Evolutionary conservation across 2,888 invertebrate species (phyloP).

Genomic region (Silvanus unidentatus): DNA sequence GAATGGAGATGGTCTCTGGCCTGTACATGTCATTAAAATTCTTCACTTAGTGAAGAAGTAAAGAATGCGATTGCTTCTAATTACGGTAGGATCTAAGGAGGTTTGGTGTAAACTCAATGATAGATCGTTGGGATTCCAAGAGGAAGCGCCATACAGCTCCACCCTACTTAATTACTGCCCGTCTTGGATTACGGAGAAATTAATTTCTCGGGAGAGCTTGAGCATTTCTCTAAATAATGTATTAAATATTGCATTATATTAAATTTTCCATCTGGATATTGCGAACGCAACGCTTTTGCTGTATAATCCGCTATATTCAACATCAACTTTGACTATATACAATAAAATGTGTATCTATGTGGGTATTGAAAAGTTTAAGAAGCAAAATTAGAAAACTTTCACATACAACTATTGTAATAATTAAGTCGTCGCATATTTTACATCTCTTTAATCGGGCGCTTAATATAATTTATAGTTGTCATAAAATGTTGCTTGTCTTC

Average conservation of each 20-base stretch:
- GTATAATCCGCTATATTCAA: constrained; percentile 24
- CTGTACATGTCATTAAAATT: constrained; percentile 24
- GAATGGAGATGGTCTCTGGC: too few relatives aligned
- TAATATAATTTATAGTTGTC: too few relatives aligned
- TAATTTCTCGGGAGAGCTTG: constrained; percentile 42
- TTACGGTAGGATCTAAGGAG: constrained; percentile 27
- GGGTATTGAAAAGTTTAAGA: too few relatives aligned
- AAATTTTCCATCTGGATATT: constrained; percentile 40
- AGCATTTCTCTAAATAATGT: constrained; percentile 44
- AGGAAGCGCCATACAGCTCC: constrained; percentile 20
- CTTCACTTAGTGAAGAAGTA: constrained; percentile 28
- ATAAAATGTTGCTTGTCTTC: too few relatives aligned
- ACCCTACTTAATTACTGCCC: constrained; percentile 46
- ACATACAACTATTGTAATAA: too few relatives aligned
- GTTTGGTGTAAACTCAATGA: constrained; percentile 42
- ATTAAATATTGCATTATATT: constrained; percentile 48
- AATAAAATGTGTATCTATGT: too few relatives aligned
- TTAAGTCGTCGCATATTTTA: too few relatives aligned
- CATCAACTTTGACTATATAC: too few relatives aligned
- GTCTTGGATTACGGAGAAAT: constrained; percentile 47
- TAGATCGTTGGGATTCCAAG: constrained; percentile 44
- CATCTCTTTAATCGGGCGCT: too few relatives aligned
- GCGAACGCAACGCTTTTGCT: constrained; percentile 3
- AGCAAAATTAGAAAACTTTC: too few relatives aligned
- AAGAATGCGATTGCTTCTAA: constrained; percentile 33